phyloP scores from a whole-genome alignment of 2,797 vertebrate genomes.

The Oreochromis mossambicus region DNA sequence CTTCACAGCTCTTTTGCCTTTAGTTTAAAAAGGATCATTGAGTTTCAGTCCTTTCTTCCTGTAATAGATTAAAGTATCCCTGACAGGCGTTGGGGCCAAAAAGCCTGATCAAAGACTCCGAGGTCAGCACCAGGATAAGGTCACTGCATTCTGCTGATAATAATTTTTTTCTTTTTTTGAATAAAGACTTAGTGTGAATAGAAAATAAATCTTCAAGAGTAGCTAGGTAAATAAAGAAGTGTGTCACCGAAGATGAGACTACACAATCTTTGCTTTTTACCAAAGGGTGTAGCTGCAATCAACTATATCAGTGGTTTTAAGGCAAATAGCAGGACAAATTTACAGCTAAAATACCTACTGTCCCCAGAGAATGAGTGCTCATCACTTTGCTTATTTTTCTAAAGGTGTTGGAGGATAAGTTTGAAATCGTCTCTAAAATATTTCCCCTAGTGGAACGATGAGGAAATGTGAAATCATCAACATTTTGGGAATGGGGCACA shows the following conservation, averaged over 20 bases:
- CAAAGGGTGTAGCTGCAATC: background rate
- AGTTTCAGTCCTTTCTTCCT: background rate
- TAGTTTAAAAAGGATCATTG: rapidly evolving
- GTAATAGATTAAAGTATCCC: too few relatives aligned
- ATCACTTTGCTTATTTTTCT: background rate
- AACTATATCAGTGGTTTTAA: background rate
- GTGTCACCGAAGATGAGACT: background rate
- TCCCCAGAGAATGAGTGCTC: background rate
- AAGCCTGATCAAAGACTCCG: too few relatives aligned
- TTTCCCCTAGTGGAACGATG: background rate
- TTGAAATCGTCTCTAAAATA: background rate
- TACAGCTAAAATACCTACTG: background rate
- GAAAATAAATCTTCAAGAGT: background rate
- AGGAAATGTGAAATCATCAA: background rate
- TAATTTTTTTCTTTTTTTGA: background rate
- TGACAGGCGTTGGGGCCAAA: too few relatives aligned
- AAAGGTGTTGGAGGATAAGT: background rate
- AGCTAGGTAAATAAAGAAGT: background rate
- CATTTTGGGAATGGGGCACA: background rate
- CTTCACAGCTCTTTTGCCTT: background rate
- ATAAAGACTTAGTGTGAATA: background rate
- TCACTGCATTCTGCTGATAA: background rate
- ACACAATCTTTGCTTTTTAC: background rate
- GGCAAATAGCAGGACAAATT: background rate
- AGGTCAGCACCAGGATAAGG: background rate